Percentiles rank a stretch among this genome's conserved stretches.
These are phyloP conservation scores for Antheraea yamamai DNA, from an alignment of 2,888 invertebrate species.

Conservation along the genomic window DNA sequence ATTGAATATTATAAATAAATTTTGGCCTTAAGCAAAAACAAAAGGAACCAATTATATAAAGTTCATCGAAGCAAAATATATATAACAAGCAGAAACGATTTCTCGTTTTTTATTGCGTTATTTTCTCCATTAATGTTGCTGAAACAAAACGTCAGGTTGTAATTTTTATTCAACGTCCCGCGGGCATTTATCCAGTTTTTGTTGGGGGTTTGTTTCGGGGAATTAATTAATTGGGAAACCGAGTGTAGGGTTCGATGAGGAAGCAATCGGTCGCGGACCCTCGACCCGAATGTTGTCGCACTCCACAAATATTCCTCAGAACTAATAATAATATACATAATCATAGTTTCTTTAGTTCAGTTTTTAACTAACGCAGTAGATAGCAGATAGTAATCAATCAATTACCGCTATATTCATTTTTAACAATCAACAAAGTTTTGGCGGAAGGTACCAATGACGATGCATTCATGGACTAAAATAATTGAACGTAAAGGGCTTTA, in stretches of 20 bases:
- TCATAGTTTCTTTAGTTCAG: not conserved
- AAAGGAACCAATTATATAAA: not conserved
- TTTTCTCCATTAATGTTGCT: conserved; percentile 10
- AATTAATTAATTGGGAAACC: conserved; percentile 50
- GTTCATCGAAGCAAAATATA: not conserved
- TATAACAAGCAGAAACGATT: not conserved
- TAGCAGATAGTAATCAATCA: no score
- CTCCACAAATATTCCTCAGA: not conserved
- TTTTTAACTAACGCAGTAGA: no score
- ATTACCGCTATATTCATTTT: not conserved
- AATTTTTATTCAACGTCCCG: conserved; percentile 33
- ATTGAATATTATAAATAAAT: not conserved
- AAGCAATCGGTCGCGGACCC: conserved; percentile 36
- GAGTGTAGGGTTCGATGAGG: conserved; percentile 30
- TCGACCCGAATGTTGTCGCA: conserved; percentile 11
- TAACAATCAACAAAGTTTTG: not conserved
- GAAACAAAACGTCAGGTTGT: conserved; percentile 29
- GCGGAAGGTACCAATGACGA: not conserved
- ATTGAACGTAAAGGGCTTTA: not conserved
- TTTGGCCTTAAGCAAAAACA: not conserved
- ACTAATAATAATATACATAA: not conserved
- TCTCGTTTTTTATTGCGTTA: not conserved
- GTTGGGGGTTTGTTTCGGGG: conserved; percentile 36
- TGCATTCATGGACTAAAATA: not conserved
- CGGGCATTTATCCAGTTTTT: conserved; percentile 37